Conservation (phyloP, 92 coral and sea anemone species). For the Phenganax stokvisi region DNA sequence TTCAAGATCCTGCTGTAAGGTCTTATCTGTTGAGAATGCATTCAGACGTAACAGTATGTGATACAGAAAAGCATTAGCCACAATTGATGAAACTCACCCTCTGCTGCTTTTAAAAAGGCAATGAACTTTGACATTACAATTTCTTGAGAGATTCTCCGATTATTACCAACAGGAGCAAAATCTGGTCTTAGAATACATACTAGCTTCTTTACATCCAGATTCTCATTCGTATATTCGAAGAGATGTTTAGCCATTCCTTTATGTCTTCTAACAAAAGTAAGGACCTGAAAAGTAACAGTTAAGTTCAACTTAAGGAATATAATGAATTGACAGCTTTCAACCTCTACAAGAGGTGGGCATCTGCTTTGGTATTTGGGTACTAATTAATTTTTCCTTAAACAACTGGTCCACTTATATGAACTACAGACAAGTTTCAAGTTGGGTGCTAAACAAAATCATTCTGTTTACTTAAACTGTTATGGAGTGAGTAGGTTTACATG, state of each 20-base stretch:
- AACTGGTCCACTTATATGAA: no score
- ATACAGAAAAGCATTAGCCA: not conserved
- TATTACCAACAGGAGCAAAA: slow-evolving; percentile 50
- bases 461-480: no score
- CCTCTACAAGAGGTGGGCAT: no score
- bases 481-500: no score
- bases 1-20: slow-evolving; percentile 45
- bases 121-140: slow-evolving; percentile 48
- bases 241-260: slow-evolving; percentile 39
- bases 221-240: slow-evolving; percentile 18
- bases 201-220: slow-evolving; percentile 40
- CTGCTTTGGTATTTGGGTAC: not conserved
- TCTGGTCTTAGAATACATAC: slow-evolving; percentile 40
- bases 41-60: not conserved
- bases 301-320: no score
- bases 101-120: slow-evolving; percentile 46
- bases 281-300: not conserved
- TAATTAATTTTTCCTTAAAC: no score
- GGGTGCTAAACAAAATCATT: no score
- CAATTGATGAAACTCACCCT: slow-evolving; percentile 31
- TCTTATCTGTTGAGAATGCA: slow-evolving; percentile 36
- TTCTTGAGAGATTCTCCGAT: slow-evolving; percentile 48
- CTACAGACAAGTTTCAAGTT: no score
- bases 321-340: no score
- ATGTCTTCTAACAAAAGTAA: not conserved